Conservation (phyloP, 1,140 invertebrate genomes). For the Anadara kagoshimensis region DNA sequence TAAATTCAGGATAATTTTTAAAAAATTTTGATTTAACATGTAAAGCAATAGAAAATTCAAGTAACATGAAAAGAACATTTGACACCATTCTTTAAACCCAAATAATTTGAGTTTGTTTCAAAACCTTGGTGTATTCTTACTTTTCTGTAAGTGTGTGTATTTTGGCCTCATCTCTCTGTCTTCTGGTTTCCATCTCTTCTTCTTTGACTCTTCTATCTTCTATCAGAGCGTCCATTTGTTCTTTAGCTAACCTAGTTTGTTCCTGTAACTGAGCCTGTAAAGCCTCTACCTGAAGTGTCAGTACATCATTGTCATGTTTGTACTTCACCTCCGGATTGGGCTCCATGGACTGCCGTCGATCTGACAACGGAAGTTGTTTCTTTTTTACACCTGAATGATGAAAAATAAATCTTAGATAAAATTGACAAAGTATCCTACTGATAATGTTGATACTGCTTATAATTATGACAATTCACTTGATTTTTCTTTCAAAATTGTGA, state of each 20-base stretch:
- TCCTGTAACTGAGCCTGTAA: constrained; percentile 72
- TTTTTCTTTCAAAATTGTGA: too few relatives aligned
- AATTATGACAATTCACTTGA: too few relatives aligned
- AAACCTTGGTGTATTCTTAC: constrained; percentile 43
- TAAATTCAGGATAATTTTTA: too few relatives aligned
- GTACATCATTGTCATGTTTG: constrained; percentile 66
- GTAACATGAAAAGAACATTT: too few relatives aligned
- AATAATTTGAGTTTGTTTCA: too few relatives aligned
- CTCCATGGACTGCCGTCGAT: constrained; percentile 47
- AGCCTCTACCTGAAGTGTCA: constrained; percentile 67
- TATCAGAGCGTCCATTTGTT: constrained; percentile 69
- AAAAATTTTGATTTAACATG: too few relatives aligned
- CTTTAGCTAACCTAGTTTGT: constrained; percentile 71
- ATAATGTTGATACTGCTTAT: too few relatives aligned
- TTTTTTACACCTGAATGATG: constrained; percentile 48
- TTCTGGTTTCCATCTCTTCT: constrained; percentile 70
- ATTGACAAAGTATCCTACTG: too few relatives aligned
- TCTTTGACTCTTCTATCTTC: constrained; percentile 71
- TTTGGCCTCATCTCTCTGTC: constrained; percentile 71
- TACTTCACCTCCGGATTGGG: constrained; percentile 61
- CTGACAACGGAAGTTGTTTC: constrained; percentile 39
- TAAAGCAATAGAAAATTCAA: too few relatives aligned
- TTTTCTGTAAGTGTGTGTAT: constrained; percentile 73
- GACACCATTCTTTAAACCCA: too few relatives aligned
- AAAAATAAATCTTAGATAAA: too few relatives aligned